phyloP scores from a whole-genome alignment of 1,140 invertebrate genomes.

The Scaptomyza pallida region DNA sequence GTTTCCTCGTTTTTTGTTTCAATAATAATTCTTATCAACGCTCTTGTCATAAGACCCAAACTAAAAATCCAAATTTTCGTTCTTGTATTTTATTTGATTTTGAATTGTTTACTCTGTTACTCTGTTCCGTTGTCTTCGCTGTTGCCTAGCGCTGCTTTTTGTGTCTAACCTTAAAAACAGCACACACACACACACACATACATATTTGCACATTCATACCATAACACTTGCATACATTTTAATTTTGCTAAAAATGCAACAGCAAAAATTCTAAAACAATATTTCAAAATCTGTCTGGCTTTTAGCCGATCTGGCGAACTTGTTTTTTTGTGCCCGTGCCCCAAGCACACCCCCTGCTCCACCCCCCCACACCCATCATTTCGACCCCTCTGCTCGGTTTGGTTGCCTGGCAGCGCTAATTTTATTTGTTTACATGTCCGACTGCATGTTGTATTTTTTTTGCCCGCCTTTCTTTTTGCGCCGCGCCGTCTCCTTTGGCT shows the following conservation, averaged over 20 bases:
- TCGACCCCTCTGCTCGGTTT: slow-evolving; percentile 27
- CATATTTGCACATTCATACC: slow-evolving; percentile 1
- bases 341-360: neutral
- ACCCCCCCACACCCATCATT: neutral
- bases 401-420: slow-evolving; percentile 72
- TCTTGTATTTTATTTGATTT: no score
- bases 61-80: no score
- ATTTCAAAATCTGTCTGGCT: slow-evolving; percentile 82
- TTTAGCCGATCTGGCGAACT: slow-evolving; percentile 78
- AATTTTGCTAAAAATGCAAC: slow-evolving; percentile 75
- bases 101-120: no score
- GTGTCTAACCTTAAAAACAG: slow-evolving; percentile 63
- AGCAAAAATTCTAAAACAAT: slow-evolving; percentile 80
- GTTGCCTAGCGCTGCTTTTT: slow-evolving; percentile 56
- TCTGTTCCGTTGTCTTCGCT: no score
- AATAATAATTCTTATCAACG: no score
- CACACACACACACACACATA: slow-evolving; percentile 9
- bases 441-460: slow-evolving; percentile 79
- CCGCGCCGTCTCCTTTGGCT: slow-evolving; percentile 36
- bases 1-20: no score
- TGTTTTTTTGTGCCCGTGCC: slow-evolving; percentile 70
- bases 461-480: slow-evolving; percentile 33
- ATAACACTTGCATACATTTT: slow-evolving; percentile 17
- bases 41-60: no score
- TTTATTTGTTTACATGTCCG: slow-evolving; percentile 82